Evolutionary conservation across 2,113 vertebrate species (phyloP), one percentile per base, ranked within the genome.

Genomic region (Rhinichthys klamathensis): DNA sequence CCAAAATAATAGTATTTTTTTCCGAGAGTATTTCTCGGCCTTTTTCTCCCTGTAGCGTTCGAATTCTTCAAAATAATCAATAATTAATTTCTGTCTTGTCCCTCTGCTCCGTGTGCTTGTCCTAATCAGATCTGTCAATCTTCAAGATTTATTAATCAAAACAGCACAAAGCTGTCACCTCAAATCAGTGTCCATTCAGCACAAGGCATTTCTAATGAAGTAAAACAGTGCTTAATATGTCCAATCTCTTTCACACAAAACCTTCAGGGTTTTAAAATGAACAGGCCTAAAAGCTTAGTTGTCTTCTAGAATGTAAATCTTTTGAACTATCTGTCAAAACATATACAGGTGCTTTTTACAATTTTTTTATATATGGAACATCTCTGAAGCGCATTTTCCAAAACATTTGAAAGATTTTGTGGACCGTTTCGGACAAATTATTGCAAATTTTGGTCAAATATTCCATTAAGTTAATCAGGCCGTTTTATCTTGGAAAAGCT

Each of bases 11-110:
- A 12, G 13, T 11, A 3, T 8, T 74, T 74, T 49, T 46, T 27
- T n/a, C 21, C n/a, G 15, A 25, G 2, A 35, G 15, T 4, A 18
- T 27, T 16, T 44, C 9, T 49, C 0, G 0, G 3, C 41, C 4
- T 5, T 3, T 25, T 25, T 1, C 25, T 13, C 72, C 46, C 73
- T 15, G n/a, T 25, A 16, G 46, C 46, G 3, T 65, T 81, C 6
- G 35, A 23, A 30, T 65, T 21, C 0, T 67, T 67, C 9, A 46
- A 21, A 51, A 23, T 32, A 69, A 81, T 51, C 79, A 51, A 51
- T 81, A 32, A 23, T 67, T 67, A 18, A 80, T 49, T 63, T 80
- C 58, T 80, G n/a, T 27, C n/a, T 65, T 49, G 60, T 80, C 78
- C 60, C 78, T 80, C 38, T 25, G n/a, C n/a, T 27, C 60, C 3